Conservation (phyloP, 2,797 vertebrate species). For the Podargus strigoides region DNA sequence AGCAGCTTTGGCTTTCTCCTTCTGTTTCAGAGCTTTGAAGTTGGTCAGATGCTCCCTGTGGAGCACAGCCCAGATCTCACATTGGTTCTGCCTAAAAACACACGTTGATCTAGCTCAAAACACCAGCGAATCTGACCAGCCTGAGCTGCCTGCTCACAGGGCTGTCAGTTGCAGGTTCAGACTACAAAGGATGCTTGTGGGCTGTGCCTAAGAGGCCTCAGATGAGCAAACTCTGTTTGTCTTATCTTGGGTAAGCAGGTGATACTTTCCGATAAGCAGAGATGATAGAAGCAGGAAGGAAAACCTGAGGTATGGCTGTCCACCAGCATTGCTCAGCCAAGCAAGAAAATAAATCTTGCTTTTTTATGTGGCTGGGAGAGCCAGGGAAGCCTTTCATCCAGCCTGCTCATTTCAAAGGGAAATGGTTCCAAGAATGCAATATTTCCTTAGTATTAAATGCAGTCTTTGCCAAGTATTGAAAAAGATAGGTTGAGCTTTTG, state of each 20-base stretch:
- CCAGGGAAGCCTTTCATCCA: constrained; percentile 13
- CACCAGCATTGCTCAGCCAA: background rate
- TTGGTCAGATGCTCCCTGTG: background rate
- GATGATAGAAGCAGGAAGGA: constrained; percentile 35
- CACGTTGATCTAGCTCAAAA: background rate
- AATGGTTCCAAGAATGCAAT: background rate
- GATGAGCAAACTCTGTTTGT: background rate
- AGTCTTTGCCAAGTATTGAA: background rate
- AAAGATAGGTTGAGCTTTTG: background rate
- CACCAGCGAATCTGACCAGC: background rate
- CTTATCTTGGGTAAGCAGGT: constrained; percentile 15
- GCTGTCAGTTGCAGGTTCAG: background rate
- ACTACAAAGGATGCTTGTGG: background rate
- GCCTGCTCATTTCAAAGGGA: background rate
- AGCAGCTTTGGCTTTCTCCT: background rate
- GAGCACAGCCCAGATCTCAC: background rate
- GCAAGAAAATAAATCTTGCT: constrained; percentile 19
- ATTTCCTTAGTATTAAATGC: background rate
- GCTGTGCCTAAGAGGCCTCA: background rate
- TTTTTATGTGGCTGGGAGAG: background rate
- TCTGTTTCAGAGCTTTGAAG: background rate
- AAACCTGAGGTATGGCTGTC: constrained; percentile 2
- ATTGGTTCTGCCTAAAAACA: background rate
- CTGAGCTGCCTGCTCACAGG: rapidly evolving
- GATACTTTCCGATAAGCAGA: constrained; percentile 20